phyloP scores from a whole-genome alignment of 2,797 vertebrate genomes.

The Tragelaphus oryx region DNA sequence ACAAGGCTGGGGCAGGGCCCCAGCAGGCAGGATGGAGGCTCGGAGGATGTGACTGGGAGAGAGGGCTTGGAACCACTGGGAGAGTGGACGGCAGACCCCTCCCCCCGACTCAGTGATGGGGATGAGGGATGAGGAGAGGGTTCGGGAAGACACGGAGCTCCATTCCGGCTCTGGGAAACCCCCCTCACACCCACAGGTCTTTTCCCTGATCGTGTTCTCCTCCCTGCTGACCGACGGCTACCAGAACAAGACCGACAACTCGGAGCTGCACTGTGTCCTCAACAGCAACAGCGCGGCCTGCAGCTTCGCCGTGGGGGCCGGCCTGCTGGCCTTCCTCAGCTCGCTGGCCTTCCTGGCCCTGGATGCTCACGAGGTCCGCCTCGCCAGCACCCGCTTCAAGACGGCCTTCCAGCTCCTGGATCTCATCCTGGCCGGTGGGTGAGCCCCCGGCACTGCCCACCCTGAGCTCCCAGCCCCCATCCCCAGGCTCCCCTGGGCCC shows the following conservation, averaged over 20 bases:
- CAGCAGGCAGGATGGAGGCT: neutral
- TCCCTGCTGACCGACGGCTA: conserved; percentile 74
- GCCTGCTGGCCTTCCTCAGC: conserved; percentile 66
- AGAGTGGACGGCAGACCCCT: rapidly evolving
- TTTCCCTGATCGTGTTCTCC: conserved; percentile 74
- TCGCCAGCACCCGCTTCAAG: conserved; percentile 48
- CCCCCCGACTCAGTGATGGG: rapidly evolving
- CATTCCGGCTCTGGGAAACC: neutral
- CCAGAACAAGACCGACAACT: conserved; percentile 68
- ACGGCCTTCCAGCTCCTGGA: conserved; percentile 70
- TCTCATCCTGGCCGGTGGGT: conserved; percentile 68
- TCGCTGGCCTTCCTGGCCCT: conserved; percentile 68
- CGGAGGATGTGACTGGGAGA: neutral
- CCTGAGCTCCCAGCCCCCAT: neutral
- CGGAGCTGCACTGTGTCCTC: conserved; percentile 71
- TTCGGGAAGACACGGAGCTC: neutral
- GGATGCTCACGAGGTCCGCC: conserved; percentile 33
- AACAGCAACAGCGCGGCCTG: conserved; percentile 67
- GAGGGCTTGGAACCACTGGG: neutral
- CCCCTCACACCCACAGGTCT: conserved; percentile 33
- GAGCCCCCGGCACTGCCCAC: neutral
- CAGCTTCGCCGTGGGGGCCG: conserved; percentile 59
- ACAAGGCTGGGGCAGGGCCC: neutral
- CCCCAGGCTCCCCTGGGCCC: too few relatives aligned
- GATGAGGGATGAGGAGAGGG: rapidly evolving